Conservation (phyloP, 1,140 invertebrate species). For the Globodera rostochiensis region DNA sequence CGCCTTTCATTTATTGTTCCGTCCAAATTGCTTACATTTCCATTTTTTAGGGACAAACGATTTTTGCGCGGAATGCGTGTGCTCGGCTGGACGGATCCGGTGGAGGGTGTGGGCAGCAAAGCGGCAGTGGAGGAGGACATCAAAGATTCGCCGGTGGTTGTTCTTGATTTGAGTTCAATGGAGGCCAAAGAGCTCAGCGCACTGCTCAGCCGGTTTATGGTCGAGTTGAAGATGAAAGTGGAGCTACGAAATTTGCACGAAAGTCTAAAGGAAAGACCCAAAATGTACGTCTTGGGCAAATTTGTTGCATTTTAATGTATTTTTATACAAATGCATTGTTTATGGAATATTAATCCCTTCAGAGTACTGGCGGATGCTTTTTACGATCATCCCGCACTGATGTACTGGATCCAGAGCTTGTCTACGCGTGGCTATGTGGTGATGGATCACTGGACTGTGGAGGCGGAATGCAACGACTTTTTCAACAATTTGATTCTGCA, state of each 20-base stretch:
- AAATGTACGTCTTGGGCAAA: background rate
- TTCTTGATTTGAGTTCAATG: constrained; percentile 20
- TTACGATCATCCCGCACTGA: constrained; percentile 1
- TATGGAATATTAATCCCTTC: background rate
- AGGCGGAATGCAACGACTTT: constrained; percentile 1
- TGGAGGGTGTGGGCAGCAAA: background rate
- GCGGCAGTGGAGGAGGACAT: constrained; percentile 8
- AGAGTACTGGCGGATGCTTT: background rate
- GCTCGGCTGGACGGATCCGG: constrained; percentile 3
- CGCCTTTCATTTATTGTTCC: background rate
- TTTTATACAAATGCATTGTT: too few species aligned
- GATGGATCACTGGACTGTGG: constrained; percentile 19
- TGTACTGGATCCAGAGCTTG: constrained; percentile 23
- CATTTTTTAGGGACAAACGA: background rate
- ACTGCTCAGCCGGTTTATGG: constrained; percentile 23
- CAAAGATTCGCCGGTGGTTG: constrained; percentile 20
- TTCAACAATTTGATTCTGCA: background rate
- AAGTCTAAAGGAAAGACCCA: background rate
- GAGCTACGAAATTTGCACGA: constrained; percentile 22
- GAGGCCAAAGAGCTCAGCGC: constrained; percentile 2
- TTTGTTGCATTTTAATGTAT: background rate
- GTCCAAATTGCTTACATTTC: background rate
- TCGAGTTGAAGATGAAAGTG: constrained; percentile 10
- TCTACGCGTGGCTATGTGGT: constrained; percentile 23
- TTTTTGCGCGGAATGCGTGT: background rate